phyloP scores from a whole-genome alignment of 2,113 vertebrate species.

The Chamaetylas fuelleborni region DNA sequence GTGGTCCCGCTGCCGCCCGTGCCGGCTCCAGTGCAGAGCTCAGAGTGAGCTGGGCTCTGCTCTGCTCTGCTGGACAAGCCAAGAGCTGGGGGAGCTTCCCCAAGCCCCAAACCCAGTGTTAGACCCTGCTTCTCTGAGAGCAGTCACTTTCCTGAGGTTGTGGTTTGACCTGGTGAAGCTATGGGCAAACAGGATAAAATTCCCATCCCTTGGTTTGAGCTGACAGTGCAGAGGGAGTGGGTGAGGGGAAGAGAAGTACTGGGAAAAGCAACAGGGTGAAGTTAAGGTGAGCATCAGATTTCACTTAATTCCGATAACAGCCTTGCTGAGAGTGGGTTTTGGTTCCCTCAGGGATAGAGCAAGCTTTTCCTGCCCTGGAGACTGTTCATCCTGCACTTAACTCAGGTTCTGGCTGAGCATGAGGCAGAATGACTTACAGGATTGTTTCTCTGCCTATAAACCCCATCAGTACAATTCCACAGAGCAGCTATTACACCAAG shows the following conservation, averaged over 20 bases:
- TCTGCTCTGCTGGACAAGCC: neutral
- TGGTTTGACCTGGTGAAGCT: neutral
- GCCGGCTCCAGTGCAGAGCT: rapidly evolving
- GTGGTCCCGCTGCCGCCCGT: rapidly evolving
- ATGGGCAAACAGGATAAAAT: neutral
- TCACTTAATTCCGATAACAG: constrained; percentile 24
- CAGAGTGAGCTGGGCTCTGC: neutral
- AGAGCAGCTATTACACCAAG: constrained; percentile 26
- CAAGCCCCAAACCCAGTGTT: neutral
- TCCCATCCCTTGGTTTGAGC: neutral
- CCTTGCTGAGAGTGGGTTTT: neutral
- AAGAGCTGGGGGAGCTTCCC: neutral
- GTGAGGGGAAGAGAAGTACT: neutral
- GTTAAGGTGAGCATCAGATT: neutral
- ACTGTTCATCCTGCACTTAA: constrained; percentile 47
- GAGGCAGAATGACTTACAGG: constrained; percentile 41
- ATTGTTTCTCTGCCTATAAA: constrained; percentile 47
- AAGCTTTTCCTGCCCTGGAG: constrained; percentile 14
- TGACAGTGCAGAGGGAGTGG: neutral
- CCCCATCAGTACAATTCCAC: constrained; percentile 51
- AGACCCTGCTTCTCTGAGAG: neutral
- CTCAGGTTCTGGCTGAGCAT: constrained; percentile 44
- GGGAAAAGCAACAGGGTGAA: constrained; percentile 17
- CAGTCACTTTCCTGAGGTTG: neutral
- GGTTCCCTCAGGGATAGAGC: neutral